A percentile compares a stretch with the other conserved stretches of the same genome.
These are phyloP conservation scores for Dasyornis broadbenti DNA, from an alignment of 2,113 vertebrate genomes.

Conservation along the genomic window DNA sequence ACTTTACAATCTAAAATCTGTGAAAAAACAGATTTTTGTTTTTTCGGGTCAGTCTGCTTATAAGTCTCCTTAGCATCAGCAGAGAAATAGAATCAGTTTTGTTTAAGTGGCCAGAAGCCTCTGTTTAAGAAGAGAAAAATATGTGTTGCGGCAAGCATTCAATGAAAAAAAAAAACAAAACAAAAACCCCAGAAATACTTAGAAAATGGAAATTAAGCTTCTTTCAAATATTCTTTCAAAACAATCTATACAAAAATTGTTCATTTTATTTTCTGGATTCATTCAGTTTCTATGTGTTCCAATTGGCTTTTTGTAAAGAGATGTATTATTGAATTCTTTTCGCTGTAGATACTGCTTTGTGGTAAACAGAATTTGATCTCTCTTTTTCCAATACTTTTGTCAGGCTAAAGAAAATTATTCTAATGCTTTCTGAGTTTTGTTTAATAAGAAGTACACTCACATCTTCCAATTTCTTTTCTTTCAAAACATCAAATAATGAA, in stretches of 20 bases:
- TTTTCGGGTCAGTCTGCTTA: background rate
- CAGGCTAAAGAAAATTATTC: background rate
- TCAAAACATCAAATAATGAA: background rate
- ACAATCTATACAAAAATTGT: background rate
- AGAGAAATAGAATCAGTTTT: background rate
- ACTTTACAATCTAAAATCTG: background rate
- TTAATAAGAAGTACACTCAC: background rate
- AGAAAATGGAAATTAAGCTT: background rate
- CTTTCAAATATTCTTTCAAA: slow-evolving; percentile 18
- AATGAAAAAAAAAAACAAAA: background rate
- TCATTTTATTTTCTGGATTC: slow-evolving; percentile 16
- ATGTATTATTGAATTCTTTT: slow-evolving; percentile 1
- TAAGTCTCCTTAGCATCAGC: background rate
- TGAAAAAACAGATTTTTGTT: background rate
- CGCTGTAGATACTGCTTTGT: slow-evolving; percentile 1
- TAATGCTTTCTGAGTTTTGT: background rate
- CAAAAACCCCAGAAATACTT: background rate
- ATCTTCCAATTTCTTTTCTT: background rate
- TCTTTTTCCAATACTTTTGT: background rate
- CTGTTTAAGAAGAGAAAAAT: background rate
- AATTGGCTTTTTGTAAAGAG: background rate
- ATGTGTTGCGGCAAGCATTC: fast-evolving
- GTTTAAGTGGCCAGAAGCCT: background rate
- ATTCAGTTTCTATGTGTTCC: background rate
- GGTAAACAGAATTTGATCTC: background rate